Evolutionary conservation across 2,888 invertebrate genomes (phyloP).

Genomic region (Drosophila paranaensis): DNA sequence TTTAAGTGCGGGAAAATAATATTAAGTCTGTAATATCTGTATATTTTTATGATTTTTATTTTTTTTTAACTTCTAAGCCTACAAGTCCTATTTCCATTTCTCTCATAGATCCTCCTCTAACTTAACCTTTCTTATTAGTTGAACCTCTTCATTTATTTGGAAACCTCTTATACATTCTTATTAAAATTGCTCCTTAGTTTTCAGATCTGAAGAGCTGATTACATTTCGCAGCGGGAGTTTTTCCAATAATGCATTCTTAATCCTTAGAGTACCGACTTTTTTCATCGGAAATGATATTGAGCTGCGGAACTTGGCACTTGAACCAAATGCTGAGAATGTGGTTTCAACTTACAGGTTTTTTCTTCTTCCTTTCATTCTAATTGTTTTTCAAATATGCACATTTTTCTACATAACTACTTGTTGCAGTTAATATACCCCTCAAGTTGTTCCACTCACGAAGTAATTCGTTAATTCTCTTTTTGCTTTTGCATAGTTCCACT

Average conservation of each 20-base stretch:
- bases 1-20: background rate
- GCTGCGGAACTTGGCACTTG: constrained; percentile 76
- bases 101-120: background rate
- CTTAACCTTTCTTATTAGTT: background rate
- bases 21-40: background rate
- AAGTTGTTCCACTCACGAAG: background rate
- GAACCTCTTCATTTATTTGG: background rate
- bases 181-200: background rate
- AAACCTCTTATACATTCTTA: background rate
- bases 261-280: constrained; percentile 72
- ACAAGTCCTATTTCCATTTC: background rate
- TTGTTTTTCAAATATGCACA: background rate
- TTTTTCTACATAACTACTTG: constrained; percentile 6
- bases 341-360: constrained; percentile 74
- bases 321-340: constrained; percentile 49
- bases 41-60: background rate
- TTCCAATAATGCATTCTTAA: constrained; percentile 55
- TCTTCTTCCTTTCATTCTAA: background rate
- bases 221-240: constrained; percentile 27
- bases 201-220: constrained; percentile 12
- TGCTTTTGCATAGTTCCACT: background rate
- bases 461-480: background rate
- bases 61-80: background rate
- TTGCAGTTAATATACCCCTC: background rate
- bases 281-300: constrained; percentile 75